These are phyloP conservation scores for Cercopithecus diana DNA, from an alignment of 2,797 vertebrate species.

Conservation along the genomic window DNA sequence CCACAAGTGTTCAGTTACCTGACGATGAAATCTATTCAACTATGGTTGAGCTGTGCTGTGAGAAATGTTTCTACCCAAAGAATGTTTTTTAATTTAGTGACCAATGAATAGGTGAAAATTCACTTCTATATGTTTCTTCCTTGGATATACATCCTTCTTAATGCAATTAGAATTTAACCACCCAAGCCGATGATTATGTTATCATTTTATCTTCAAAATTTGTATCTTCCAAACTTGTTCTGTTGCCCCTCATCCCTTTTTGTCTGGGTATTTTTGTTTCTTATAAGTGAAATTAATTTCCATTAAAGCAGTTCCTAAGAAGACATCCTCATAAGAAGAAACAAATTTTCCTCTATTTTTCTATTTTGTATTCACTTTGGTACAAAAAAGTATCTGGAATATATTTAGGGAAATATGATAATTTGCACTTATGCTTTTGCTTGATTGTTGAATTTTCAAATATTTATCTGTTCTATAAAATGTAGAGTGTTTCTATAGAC, in stretches of 20 bases:
- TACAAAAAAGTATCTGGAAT: background rate
- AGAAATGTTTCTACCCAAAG: too few relatives aligned
- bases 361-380: background rate
- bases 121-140: background rate
- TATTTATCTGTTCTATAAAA: background rate
- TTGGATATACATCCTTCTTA: background rate
- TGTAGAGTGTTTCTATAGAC: background rate
- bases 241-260: rapidly evolving
- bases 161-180: background rate
- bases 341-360: too few relatives aligned
- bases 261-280: background rate
- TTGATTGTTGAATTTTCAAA: background rate
- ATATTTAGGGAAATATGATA: too few relatives aligned
- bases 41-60: background rate
- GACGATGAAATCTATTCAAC: rapidly evolving
- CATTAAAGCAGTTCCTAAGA: background rate
- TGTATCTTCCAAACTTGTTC: background rate
- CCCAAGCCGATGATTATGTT: too few relatives aligned
- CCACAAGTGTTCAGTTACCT: too few relatives aligned
- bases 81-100: background rate
- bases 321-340: background rate
- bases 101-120: background rate
- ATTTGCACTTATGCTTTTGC: background rate
- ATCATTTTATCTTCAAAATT: background rate
- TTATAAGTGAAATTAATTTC: background rate